Evolutionary conservation across 2,113 vertebrate genomes (phyloP).

Genomic region (Uria lomvia): DNA sequence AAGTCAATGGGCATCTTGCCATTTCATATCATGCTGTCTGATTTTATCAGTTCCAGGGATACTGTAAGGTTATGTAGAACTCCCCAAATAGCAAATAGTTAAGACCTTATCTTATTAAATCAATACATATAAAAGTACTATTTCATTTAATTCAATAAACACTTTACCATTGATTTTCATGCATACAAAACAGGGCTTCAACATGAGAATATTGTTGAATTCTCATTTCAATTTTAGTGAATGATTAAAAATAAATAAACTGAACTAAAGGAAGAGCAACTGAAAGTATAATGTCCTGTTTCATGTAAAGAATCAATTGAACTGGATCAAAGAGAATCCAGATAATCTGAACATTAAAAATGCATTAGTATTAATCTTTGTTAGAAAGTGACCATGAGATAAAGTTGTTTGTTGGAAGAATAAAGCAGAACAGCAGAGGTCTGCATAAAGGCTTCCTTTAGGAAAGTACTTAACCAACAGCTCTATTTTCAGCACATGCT

Average conservation of each 20-base stretch:
- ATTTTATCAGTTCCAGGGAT: neutral
- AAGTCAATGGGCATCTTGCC: neutral
- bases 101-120: slow-evolving; percentile 10
- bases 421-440: neutral
- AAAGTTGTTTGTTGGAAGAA: neutral
- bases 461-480: neutral
- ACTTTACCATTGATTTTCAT: neutral
- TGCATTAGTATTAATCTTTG: neutral
- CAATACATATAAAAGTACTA: neutral
- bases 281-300: neutral
- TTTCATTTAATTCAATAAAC: slow-evolving; percentile 9
- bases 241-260: neutral
- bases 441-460: neutral
- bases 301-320: neutral
- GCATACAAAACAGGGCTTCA: neutral
- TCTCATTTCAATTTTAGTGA: slow-evolving; percentile 11
- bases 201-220: neutral
- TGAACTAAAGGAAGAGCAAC: neutral
- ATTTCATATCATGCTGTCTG: neutral
- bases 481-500: neutral
- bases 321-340: neutral
- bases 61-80: neutral
- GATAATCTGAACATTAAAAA: slow-evolving; percentile 28
- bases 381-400: neutral
- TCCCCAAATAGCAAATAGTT: neutral